Evolutionary conservation across 2,113 vertebrate species (phyloP).

Genomic region (Elephas maximus): DNA sequence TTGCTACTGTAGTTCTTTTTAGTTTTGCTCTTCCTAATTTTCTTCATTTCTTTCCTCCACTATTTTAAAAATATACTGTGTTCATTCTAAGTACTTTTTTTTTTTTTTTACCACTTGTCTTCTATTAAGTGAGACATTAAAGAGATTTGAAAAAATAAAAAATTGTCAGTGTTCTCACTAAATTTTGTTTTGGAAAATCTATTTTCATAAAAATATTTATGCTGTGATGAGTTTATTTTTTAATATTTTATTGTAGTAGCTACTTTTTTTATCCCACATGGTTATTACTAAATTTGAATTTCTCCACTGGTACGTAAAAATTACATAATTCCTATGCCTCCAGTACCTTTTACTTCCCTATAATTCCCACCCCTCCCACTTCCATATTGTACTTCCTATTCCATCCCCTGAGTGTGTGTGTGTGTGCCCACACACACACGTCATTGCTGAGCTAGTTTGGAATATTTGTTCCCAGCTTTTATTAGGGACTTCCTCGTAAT

Average conservation of each 20-base stretch:
- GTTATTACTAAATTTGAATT: background rate
- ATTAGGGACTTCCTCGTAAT: background rate
- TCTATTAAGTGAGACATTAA: too few relatives aligned
- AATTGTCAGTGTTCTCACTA: too few relatives aligned
- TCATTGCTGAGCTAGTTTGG: background rate
- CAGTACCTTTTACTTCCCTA: background rate
- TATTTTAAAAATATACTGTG: background rate
- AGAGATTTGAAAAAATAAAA: too few relatives aligned
- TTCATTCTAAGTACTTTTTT: background rate
- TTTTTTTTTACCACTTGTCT: too few relatives aligned
- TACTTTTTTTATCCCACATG: background rate
- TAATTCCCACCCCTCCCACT: background rate
- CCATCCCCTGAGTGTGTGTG: background rate
- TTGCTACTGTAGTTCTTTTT: background rate
- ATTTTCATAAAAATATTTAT: too few relatives aligned
- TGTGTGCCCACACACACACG: rapidly evolving
- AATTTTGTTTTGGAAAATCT: too few relatives aligned
- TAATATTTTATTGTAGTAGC: too few relatives aligned
- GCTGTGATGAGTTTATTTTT: too few relatives aligned
- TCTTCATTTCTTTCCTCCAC: background rate
- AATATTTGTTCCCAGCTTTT: background rate
- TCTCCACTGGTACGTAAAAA: background rate
- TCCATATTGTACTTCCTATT: background rate
- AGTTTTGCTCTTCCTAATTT: background rate
- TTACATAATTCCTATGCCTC: background rate